Conservation (phyloP, 2,113 vertebrate species). For the Capreolus pygargus region DNA sequence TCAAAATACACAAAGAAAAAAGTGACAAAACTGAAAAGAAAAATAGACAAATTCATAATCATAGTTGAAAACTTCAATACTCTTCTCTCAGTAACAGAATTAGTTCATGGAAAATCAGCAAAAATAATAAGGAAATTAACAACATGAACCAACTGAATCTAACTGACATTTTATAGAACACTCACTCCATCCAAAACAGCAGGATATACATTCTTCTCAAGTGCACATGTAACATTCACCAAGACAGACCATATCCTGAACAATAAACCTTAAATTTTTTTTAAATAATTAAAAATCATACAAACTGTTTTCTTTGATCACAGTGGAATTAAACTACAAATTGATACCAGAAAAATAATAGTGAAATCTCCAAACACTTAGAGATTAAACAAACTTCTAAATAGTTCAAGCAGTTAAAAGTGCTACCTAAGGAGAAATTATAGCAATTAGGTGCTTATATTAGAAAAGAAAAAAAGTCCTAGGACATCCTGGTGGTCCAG, state of each 20-base stretch:
- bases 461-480: background rate
- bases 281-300: background rate
- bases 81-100: background rate
- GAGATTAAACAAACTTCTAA: background rate
- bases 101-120: background rate
- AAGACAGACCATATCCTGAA: background rate
- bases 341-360: background rate
- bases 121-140: background rate
- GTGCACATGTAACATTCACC: background rate
- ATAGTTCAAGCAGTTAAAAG: background rate
- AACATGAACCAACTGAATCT: background rate
- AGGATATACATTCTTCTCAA: background rate
- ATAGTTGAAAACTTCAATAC: background rate
- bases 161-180: background rate
- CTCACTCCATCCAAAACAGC: background rate
- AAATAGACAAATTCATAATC: background rate
- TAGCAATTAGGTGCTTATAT: background rate
- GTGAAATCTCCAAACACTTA: background rate
- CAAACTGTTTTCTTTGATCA: background rate
- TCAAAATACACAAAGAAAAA: conserved; percentile 5
- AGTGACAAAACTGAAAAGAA: background rate
- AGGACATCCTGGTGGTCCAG: background rate
- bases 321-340: background rate
- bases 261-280: background rate
- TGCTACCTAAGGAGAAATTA: background rate